These are phyloP conservation scores for Dichetophora obliterata DNA, from an alignment of 2,888 invertebrate species.

Conservation along the genomic window DNA sequence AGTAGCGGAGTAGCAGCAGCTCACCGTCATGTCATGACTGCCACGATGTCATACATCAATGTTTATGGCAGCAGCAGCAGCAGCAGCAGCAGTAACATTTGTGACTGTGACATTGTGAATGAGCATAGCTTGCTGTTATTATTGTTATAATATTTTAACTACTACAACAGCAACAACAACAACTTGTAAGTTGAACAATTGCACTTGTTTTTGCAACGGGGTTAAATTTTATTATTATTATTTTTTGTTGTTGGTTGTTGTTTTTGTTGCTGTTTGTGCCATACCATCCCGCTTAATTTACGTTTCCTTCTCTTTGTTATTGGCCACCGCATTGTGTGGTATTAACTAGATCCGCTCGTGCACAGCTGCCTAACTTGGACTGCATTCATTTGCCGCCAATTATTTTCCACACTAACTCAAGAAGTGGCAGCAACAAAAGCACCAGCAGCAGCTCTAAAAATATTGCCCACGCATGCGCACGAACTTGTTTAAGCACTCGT, in stretches of 20 bases:
- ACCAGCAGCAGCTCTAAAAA: not conserved
- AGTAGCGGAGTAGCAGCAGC: not conserved
- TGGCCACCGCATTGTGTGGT: not conserved
- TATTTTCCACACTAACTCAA: not conserved
- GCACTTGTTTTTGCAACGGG: conserved; percentile 23
- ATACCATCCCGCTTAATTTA: not conserved
- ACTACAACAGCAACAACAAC: not conserved
- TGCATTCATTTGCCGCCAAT: not conserved
- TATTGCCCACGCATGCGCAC: conserved; percentile 15
- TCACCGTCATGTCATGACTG: not conserved
- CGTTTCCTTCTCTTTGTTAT: not conserved
- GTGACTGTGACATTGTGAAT: not conserved
- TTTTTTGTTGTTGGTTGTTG: conserved; percentile 25
- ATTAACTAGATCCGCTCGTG: not conserved
- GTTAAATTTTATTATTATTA: not conserved
- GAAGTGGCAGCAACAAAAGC: not conserved
- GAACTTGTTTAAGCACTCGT: not conserved
- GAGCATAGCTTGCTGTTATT: not conserved
- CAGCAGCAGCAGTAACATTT: not conserved
- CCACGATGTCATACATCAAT: not conserved
- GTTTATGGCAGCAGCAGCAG: not conserved
- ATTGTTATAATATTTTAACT: not conserved
- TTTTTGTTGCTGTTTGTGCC: not conserved
- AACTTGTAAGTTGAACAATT: conserved; percentile 15
- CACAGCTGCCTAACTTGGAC: not conserved